Evolutionary conservation across 2,797 vertebrate species (phyloP), one percentile per base, ranked within the genome.

Genomic region (Siniperca obscura): DNA sequence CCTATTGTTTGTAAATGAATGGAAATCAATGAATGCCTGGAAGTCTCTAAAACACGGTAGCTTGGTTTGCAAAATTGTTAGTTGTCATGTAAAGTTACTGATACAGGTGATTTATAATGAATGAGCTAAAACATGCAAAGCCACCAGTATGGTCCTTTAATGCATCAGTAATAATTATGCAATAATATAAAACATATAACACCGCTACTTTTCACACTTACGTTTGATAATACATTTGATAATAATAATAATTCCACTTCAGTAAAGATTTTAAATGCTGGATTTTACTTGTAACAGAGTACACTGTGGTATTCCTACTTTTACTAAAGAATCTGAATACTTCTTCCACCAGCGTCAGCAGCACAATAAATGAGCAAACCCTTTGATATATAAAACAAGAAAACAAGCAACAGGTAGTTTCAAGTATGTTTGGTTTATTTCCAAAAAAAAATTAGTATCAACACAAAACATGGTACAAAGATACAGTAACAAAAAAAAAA

Each of bases 351-450:
- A 48, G 13, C 13, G 22, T n/a, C 27, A 30, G 48, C n/a, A 66
- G 22, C 4, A 72, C 16, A 60, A 27, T 8, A 68, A 74, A 73
- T 25, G 4, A 55, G 13, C n/a, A 64, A 13, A 78, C 44, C 42
- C 11, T 44, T 40, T 40, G 10, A 66, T 34, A 66, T 34, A 36
- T 36, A 36, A 62, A 78, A 79, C 44, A 59, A 77, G 36, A 81
- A 76, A 69, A 76, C 53, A 86, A 40, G 12, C 6, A 52, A 69
- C 2, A 0, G n/a, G 7, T 76, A 30, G 61, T 91, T 94, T 95
- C 91, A 94, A 94, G 90, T 94, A 93, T 40, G 86, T 82, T 87
- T 87, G 81, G 90, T 96, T 96, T 95, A 96, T 95, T 96, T 93
- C 53, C 68, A 91, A 92, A 92, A 92, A 92, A 86, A 90, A 84